Base-by-base conservation (phyloP, 2,113 vertebrate species). In the Pardalotus punctatus region DNA sequence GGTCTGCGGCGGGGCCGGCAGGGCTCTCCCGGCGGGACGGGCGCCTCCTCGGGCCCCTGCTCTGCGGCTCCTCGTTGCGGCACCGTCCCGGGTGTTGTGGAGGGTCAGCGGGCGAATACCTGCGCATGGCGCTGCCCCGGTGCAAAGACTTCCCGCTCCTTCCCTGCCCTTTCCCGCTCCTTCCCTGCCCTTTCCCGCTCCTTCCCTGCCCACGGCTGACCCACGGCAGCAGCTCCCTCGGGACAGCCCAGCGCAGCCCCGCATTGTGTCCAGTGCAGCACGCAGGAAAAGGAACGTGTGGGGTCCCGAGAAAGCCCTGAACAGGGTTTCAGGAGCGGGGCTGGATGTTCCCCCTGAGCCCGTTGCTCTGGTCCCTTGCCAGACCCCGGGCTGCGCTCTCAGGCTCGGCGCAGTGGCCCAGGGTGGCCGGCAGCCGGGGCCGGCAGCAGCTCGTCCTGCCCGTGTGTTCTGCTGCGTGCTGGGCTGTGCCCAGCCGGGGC, bases 321-420 rank as follows among this genome's bases (percentile, higher is more conserved):
- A 8, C 5, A 7, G 28, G 19, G 62, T 28, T 29, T 56, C 36
- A 7, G 38, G 48, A 24, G 25, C 3, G 23, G 18, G 12, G 7
- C 45, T 38, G 51, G n/a, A 3, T 24, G 35, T 16, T 8, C 23
- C 8, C 11, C 3, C 5, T 7, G 50, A 33, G 42, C n/a, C 42
- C 27, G 1, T 2, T 0, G 2, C 18, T 35, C 31, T 8, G 38
- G 6, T 7, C 33, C 36, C 12, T 38, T 2, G 2, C 31, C 38
- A 24, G 31, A 13, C 6, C 36, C 33, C 22, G 1, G 9, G 18
- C 4, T 9, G 10, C 4, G 25, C 11, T 12, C 36, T 25, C 36
- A 8, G 40, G 21, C 10, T 0, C 70, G 4, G 74, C 47, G 47
- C 47, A 45, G 47, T 27, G 58, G 16, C 27, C 12, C 38, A 9